A percentile compares a stretch with the other conserved stretches of the same genome.
Conservation (phyloP, 2,888 invertebrate species). For the Graphium colonna region DNA sequence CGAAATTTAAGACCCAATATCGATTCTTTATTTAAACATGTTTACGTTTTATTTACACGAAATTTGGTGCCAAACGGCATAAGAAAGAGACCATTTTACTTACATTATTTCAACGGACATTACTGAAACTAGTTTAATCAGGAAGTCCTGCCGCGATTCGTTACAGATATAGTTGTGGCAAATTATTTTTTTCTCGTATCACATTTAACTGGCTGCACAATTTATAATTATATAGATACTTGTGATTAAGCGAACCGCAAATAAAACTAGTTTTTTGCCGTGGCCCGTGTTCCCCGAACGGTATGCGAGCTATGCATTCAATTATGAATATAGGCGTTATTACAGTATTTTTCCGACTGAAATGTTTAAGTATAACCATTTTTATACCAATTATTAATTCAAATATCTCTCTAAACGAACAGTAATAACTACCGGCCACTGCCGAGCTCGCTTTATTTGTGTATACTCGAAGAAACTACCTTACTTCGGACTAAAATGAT, state of each 20-base stretch:
- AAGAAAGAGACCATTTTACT: no score
- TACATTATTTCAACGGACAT: background rate
- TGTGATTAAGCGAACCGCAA: slow-evolving; percentile 1
- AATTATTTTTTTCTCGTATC: slow-evolving; percentile 2
- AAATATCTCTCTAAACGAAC: no score
- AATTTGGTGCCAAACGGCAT: no score
- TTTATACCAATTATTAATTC: no score
- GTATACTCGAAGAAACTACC: no score
- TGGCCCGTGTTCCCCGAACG: background rate
- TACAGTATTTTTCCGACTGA: background rate
- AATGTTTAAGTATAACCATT: no score
- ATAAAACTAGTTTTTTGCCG: slow-evolving; percentile 7
- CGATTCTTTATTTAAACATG: no score
- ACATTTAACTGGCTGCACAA: background rate
- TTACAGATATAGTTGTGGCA: background rate
- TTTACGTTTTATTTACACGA: no score
- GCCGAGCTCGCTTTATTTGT: no score
- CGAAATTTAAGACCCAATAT: no score
- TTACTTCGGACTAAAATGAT: no score
- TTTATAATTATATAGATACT: background rate
- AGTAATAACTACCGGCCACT: no score
- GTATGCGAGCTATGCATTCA: background rate
- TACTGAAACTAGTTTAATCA: background rate
- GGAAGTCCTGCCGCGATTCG: background rate
- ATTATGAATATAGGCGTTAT: background rate